Evolutionary conservation across 2,113 vertebrate genomes (phyloP).

Genomic region (Macrotus californicus): DNA sequence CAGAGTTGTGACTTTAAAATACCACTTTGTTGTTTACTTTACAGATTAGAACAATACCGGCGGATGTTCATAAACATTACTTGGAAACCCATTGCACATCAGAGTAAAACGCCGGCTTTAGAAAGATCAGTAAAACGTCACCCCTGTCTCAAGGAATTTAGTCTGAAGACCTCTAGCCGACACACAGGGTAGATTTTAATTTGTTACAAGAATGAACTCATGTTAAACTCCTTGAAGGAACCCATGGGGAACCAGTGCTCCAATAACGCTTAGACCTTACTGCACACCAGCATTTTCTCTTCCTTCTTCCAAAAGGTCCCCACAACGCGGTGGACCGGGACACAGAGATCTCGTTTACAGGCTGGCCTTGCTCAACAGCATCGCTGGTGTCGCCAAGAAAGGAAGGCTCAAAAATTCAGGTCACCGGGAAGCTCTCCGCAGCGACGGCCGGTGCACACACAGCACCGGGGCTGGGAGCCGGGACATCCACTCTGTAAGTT

Average conservation of each 20-base stretch:
- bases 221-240: not conserved
- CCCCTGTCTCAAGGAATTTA: not conserved
- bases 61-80: not conserved
- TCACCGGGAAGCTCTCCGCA: not conserved
- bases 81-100: not conserved
- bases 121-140: not conserved
- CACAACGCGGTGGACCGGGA: not conserved
- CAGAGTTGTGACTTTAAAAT: not conserved
- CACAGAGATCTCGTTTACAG: not conserved
- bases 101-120: not conserved
- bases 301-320: not conserved
- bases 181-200: not conserved
- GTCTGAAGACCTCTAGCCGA: not conserved
- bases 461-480: not conserved
- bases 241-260: not conserved
- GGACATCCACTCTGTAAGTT: not conserved
- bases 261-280: not conserved
- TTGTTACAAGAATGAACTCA: not conserved
- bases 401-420: not conserved
- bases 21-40: not conserved
- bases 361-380: not conserved
- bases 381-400: not conserved
- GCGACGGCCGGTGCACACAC: rapidly evolving
- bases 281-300: not conserved
- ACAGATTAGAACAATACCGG: not conserved